phyloP scores from a whole-genome alignment of 2,113 vertebrate genomes.

The Alethe castanea region DNA sequence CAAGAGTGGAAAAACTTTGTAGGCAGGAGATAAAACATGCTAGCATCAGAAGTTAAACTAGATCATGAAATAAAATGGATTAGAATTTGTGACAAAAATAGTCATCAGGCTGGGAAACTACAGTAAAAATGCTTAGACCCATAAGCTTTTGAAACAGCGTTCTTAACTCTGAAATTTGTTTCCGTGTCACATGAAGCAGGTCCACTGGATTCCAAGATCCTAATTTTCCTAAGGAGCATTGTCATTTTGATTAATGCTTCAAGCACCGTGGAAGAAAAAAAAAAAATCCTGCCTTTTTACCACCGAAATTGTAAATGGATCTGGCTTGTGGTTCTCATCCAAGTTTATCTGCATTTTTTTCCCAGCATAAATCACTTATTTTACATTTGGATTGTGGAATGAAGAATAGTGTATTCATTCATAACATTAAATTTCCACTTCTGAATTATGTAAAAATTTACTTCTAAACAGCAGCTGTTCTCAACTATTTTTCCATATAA shows the following conservation, averaged over 20 bases:
- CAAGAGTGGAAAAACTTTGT: not conserved
- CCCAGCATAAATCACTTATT: not conserved
- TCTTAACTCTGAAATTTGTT: not conserved
- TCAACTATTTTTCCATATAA: not conserved
- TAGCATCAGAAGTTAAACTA: not conserved
- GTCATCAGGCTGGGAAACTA: not conserved
- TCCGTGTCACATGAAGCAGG: not conserved
- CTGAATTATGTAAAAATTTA: not conserved
- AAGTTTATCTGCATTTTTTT: not conserved
- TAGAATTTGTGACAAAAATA: not conserved
- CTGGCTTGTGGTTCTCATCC: not conserved
- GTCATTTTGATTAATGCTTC: not conserved
- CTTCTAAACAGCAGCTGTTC: not conserved
- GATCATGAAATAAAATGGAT: not conserved
- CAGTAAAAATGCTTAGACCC: not conserved
- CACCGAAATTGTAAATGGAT: not conserved
- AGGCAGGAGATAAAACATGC: not conserved
- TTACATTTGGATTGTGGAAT: not conserved
- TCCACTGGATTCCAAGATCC: not conserved
- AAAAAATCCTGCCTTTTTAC: not conserved
- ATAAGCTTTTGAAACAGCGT: not conserved
- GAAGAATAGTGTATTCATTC: not conserved
- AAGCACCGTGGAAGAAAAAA: not conserved
- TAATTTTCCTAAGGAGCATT: not conserved
- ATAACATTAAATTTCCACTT: not conserved